phyloP scores from a whole-genome alignment of 2,113 vertebrate species.

The Antechinus stuartii region DNA sequence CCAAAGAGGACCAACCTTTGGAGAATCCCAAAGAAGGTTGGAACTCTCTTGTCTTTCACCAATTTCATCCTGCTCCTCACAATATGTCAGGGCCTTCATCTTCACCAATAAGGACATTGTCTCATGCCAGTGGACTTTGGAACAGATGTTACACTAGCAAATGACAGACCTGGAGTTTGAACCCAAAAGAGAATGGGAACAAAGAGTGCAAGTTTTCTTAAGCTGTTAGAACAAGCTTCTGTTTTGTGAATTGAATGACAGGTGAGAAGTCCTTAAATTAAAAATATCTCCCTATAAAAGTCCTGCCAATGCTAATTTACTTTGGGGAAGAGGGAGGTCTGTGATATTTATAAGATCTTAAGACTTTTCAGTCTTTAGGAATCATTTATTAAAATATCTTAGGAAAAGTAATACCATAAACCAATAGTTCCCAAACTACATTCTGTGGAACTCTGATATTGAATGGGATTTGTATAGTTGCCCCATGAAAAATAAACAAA shows the following conservation, averaged over 20 bases:
- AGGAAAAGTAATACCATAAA: neutral
- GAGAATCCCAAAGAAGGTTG: neutral
- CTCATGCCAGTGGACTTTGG: neutral
- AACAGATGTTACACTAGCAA: neutral
- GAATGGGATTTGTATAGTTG: neutral
- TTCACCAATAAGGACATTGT: neutral
- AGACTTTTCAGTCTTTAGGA: neutral
- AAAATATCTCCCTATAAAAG: neutral
- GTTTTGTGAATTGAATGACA: neutral
- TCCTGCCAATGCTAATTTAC: neutral
- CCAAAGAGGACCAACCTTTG: too few relatives aligned
- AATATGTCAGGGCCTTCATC: neutral
- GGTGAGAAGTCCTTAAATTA: neutral
- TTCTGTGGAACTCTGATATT: neutral
- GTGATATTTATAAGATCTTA: neutral
- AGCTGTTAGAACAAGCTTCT: neutral
- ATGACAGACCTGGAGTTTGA: neutral
- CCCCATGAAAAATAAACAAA: neutral
- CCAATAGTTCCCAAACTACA: neutral
- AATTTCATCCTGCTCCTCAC: neutral
- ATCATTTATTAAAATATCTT: neutral
- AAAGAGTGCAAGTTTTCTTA: neutral
- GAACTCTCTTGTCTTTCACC: neutral
- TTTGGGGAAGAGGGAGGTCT: neutral
- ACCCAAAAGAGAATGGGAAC: neutral